Evolutionary conservation across 2,888 invertebrate species (phyloP).

Genomic region (Tinea pellionella): DNA sequence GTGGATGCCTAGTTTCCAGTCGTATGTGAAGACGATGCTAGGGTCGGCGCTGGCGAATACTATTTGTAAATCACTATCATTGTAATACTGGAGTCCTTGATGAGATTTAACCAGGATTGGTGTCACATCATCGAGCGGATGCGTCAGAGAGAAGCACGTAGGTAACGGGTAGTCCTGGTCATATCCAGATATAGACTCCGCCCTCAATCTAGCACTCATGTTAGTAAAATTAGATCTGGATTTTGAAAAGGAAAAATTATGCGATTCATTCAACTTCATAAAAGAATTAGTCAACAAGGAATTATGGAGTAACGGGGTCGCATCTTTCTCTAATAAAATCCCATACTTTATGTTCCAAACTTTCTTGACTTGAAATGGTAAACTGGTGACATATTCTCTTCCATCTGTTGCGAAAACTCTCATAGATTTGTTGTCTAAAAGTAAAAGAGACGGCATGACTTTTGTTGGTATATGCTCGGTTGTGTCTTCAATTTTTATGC

Average conservation of each 20-base stretch:
- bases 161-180: slow-evolving; percentile 73
- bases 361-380: slow-evolving; percentile 84
- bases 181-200: slow-evolving; percentile 44
- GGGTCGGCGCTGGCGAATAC: slow-evolving; percentile 82
- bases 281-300: slow-evolving; percentile 44
- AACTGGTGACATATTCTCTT: slow-evolving; percentile 83
- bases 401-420: slow-evolving; percentile 83
- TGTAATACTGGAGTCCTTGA: slow-evolving; percentile 69
- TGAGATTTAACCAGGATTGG: slow-evolving; percentile 82
- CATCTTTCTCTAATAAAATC: slow-evolving; percentile 82
- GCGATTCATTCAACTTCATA: slow-evolving; percentile 46
- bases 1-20: slow-evolving; percentile 80
- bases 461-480: slow-evolving; percentile 62
- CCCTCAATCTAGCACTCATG: slow-evolving; percentile 47
- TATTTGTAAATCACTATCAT: slow-evolving; percentile 74
- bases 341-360: slow-evolving; percentile 90
- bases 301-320: slow-evolving; percentile 40
- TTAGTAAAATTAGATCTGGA: slow-evolving; percentile 36
- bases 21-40: slow-evolving; percentile 85
- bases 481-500: slow-evolving; percentile 58
- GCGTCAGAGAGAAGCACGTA: slow-evolving; percentile 85
- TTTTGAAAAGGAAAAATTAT: slow-evolving; percentile 43
- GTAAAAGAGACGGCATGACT: slow-evolving; percentile 74
- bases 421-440: slow-evolving; percentile 81
- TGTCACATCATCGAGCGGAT: slow-evolving; percentile 91